Base-by-base conservation (phyloP, 2,888 invertebrate species). In the Chaitophorus viminalis region DNA sequence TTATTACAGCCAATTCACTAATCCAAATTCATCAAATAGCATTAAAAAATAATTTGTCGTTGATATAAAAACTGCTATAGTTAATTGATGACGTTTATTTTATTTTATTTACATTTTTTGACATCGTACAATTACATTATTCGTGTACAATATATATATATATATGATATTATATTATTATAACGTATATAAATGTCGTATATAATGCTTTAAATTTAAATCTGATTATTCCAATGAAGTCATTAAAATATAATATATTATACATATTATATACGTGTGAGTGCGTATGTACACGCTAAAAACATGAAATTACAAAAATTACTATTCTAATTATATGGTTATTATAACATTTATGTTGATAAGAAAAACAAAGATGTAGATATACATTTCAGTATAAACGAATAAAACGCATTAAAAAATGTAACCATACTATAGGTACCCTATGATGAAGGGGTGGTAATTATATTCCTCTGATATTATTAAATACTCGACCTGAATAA, bases 1-100 rank as follows among this genome's bases (percentile, higher is more conserved):
- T 79, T 65, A 65, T n/a, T 36, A 36, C 74, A 25, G 31, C 52
- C 72, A 33, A 54, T 54, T 82, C 52, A 54, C 72, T 52, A 52
- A 72, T n/a, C 81, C 39, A 21, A 81, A 79, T 46, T 5, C 21
- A 29, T 46, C n/a, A 14, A 6, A 54, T 8, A 17, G 18, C 52
- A n/a, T 68, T 68, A 70, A 81, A 72, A 81, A 33, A 72, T 72
- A 33, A 82, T 54, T 72, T 25, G 25, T 46, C 25, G 29, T 46
- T 81, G 25, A 68, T 29, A 39, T 33, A 81, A 68, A 25, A 31
- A 70, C 70, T 60, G 21, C 60, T 31, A 70, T 31, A 46, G 46
- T 70, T 46, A 81, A 81, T 81, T 39, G 68, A 81, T 68, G 81
- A 70, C 68, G 36, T 81, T 29, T 31, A n/a, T n/a, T n/a, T n/a